These are phyloP conservation scores for Cryptocephalus primarius DNA, from an alignment of 2,888 invertebrate species.

Conservation along the genomic window DNA sequence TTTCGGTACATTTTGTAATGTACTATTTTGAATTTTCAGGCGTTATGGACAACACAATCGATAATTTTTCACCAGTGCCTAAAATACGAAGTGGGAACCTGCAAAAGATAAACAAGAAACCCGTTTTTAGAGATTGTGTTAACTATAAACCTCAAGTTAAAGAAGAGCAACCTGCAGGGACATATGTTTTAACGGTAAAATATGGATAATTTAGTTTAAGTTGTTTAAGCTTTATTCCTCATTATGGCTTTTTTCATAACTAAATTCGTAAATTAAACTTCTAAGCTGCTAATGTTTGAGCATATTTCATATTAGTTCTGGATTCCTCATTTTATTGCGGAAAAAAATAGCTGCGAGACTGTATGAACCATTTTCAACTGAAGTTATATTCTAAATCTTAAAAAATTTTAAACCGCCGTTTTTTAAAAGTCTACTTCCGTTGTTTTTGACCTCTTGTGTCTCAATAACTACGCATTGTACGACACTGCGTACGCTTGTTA, in stretches of 20 bases:
- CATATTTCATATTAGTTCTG: too few species aligned
- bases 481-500: too few species aligned
- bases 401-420: too few species aligned
- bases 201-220: not conserved
- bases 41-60: slow-evolving; percentile 13
- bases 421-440: too few species aligned
- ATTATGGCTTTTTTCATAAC: not conserved
- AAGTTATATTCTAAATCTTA: too few species aligned
- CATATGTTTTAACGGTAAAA: slow-evolving; percentile 61
- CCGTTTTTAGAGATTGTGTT: slow-evolving; percentile 74
- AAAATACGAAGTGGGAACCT: slow-evolving; percentile 11
- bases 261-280: not conserved
- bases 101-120: slow-evolving; percentile 44
- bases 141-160: slow-evolving; percentile 70
- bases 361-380: too few species aligned
- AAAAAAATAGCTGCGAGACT: too few species aligned
- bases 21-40: slow-evolving; percentile 8
- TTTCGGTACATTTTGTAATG: not conserved
- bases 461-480: too few species aligned
- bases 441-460: too few species aligned
- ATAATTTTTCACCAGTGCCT: slow-evolving; percentile 7
- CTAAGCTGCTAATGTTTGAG: too few species aligned
- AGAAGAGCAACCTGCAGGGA: slow-evolving; percentile 59
- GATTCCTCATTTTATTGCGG: too few species aligned
- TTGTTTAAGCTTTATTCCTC: not conserved